These are phyloP conservation scores for Steromphala cineraria DNA, from an alignment of 2,888 invertebrate species.

Conservation along the genomic window DNA sequence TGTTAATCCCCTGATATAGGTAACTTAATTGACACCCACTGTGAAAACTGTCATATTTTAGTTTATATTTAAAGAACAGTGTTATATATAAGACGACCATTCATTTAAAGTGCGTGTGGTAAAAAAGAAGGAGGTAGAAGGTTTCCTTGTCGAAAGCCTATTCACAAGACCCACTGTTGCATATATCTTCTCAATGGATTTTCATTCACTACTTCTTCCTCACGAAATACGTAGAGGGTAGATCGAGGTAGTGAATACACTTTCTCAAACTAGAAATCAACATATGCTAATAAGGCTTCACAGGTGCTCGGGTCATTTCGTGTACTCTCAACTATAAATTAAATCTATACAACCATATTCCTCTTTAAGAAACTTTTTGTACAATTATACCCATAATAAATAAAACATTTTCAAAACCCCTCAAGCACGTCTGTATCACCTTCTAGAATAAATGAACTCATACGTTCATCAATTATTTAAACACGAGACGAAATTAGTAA, in stretches of 20 bases:
- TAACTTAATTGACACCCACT: not conserved
- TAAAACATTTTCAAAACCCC: no score
- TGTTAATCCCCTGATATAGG: not conserved
- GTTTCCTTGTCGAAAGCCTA: not conserved
- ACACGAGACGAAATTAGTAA: not conserved
- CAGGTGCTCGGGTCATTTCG: not conserved
- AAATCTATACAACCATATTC: not conserved
- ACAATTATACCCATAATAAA: no score
- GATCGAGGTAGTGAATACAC: not conserved
- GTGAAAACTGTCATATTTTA: not conserved
- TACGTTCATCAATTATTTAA: not conserved
- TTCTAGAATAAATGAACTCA: no score
- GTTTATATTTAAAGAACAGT: not conserved
- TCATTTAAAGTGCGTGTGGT: not conserved
- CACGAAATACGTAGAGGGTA: not conserved
- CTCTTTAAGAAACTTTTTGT: no score
- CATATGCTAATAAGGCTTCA: conserved; percentile 6
- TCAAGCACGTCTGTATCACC: no score
- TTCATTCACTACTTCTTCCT: not conserved
- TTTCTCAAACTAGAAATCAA: not conserved
- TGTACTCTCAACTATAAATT: not conserved
- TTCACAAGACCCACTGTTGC: not conserved
- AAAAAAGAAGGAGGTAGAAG: not conserved
- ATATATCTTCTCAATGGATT: not conserved
- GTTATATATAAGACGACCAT: not conserved